Evolutionary conservation across 2,113 vertebrate genomes (phyloP).

Genomic region (Holacanthus passer): DNA sequence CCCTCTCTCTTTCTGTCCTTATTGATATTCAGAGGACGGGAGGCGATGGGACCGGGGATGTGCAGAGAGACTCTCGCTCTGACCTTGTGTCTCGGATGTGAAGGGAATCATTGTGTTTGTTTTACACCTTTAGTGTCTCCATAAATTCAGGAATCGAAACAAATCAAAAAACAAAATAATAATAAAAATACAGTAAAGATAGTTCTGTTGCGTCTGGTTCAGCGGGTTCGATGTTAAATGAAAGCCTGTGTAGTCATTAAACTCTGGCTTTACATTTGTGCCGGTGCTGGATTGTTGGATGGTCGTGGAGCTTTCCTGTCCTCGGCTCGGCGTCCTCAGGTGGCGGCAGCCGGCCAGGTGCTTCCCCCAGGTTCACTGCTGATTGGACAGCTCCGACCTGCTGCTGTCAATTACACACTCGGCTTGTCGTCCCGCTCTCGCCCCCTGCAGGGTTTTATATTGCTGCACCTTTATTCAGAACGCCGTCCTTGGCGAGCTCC

Average conservation of each 20-base stretch:
- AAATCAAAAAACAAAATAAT: neutral
- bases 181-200: neutral
- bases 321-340: neutral
- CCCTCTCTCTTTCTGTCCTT: neutral
- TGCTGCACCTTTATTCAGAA: constrained; percentile 4
- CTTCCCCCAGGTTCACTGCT: constrained; percentile 39
- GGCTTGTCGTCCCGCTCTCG: neutral
- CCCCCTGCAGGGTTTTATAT: constrained; percentile 6
- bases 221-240: neutral
- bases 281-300: constrained; percentile 7
- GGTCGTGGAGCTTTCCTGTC: neutral
- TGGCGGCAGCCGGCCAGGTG: constrained; percentile 35
- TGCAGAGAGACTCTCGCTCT: neutral
- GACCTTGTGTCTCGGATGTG: constrained; percentile 24
- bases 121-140: neutral
- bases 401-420: constrained; percentile 44
- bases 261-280: neutral
- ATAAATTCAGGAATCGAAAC: neutral
- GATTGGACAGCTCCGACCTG: constrained; percentile 40
- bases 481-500: neutral
- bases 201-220: neutral
- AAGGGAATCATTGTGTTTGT: neutral
- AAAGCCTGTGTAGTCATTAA: neutral
- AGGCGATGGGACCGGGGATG: constrained; percentile 1
- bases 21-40: constrained; percentile 35